Percentiles rank a stretch among this genome's conserved stretches.
Evolutionary conservation across 1,140 invertebrate genomes (phyloP).

Genomic region (Neodiprion virginianus): DNA sequence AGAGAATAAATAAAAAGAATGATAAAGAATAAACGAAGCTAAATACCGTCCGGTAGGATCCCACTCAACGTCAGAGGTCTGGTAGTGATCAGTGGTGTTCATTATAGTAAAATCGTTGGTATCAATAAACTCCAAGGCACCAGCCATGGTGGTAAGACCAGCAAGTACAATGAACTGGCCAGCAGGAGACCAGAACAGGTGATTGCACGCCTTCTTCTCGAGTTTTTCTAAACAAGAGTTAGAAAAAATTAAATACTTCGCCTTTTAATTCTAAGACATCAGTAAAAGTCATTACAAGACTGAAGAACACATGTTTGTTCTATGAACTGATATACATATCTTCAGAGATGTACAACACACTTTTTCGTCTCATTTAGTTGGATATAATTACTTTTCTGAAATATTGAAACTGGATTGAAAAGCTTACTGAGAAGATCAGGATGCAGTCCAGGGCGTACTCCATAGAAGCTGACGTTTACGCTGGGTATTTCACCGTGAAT

Average conservation of each 20-base stretch:
- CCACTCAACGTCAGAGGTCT: constrained; percentile 97
- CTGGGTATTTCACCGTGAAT: constrained; percentile 93
- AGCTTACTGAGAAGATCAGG: constrained; percentile 81
- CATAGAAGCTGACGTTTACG: constrained; percentile 93
- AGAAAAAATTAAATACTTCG: neutral
- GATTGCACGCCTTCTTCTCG: constrained; percentile 91
- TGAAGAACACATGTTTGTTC: constrained; percentile 8
- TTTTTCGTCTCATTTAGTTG: neutral
- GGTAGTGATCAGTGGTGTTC: constrained; percentile 92
- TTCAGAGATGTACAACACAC: no score
- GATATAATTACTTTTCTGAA: constrained; percentile 14
- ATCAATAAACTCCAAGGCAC: constrained; percentile 93
- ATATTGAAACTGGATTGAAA: neutral
- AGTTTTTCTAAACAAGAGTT: constrained; percentile 72
- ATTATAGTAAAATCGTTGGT: constrained; percentile 94
- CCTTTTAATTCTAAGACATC: no score
- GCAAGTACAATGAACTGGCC: constrained; percentile 96
- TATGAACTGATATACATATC: neutral
- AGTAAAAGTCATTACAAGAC: neutral
- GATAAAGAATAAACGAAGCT: neutral
- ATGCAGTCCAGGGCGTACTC: constrained; percentile 87
- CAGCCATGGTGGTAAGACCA: constrained; percentile 82
- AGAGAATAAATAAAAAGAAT: neutral
- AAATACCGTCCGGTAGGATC: constrained; percentile 91
- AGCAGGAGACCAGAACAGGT: constrained; percentile 95